phyloP scores from a whole-genome alignment of 2,888 invertebrate species.

The Trypoxylon attenuatum region DNA sequence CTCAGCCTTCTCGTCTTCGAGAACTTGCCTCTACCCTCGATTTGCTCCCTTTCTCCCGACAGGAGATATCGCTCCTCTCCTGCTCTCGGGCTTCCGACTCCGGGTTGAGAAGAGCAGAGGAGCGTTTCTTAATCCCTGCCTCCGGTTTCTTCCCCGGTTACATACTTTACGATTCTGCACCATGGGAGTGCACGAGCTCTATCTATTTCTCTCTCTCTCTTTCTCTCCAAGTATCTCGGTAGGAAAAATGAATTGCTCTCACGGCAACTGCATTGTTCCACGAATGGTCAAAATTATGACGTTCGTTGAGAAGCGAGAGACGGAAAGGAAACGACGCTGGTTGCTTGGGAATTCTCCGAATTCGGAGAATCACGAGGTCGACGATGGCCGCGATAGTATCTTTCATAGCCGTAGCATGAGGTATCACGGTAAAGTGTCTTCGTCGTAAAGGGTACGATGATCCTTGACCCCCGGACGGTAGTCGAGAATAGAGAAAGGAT shows the following conservation, averaged over 20 bases:
- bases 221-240: not conserved
- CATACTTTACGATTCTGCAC: no score
- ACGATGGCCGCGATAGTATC: not conserved
- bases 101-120: not conserved
- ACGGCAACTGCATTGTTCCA: not conserved
- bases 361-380: no score
- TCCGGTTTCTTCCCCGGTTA: not conserved
- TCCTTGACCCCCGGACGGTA: constrained; percentile 32
- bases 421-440: not conserved
- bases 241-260: not conserved
- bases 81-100: not conserved
- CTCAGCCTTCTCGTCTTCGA: constrained; percentile 24
- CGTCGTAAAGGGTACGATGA: not conserved
- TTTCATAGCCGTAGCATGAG: no score
- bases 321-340: not conserved
- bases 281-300: not conserved
- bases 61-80: constrained; percentile 6
- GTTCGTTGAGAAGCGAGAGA: not conserved
- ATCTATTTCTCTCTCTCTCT: not conserved
- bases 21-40: constrained; percentile 11
- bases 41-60: constrained; percentile 17
- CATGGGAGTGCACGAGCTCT: not conserved
- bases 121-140: constrained; percentile 1
- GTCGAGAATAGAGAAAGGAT: constrained; percentile 27
- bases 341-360: not conserved